Conservation (phyloP, 2,113 vertebrate genomes). For the Phalacrocorax brasilianus region DNA sequence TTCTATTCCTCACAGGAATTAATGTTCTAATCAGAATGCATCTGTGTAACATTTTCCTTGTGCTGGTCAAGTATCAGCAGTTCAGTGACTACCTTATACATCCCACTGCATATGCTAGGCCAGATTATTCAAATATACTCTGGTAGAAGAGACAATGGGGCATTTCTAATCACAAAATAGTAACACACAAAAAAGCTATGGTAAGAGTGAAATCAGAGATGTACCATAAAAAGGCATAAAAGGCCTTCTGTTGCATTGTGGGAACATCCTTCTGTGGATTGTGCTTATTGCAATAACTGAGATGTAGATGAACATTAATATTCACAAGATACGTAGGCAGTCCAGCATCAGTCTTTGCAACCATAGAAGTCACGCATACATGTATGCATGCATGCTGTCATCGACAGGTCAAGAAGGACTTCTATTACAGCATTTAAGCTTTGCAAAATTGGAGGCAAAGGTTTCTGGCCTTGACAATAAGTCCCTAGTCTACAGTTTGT, state of each 20-base stretch:
- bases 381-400: background rate
- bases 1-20: constrained; percentile 4
- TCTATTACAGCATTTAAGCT: background rate
- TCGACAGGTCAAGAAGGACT: background rate
- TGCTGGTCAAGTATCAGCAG: background rate
- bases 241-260: background rate
- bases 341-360: background rate
- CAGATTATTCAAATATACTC: background rate
- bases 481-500: background rate
- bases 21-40: background rate
- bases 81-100: background rate
- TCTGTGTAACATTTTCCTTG: background rate
- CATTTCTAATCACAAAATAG: background rate
- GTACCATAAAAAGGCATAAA: background rate
- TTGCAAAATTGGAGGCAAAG: background rate
- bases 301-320: background rate
- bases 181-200: background rate
- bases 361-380: background rate
- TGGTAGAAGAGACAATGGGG: background rate
- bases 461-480: background rate
- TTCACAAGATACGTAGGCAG: background rate
- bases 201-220: background rate
- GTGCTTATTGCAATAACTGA: background rate
- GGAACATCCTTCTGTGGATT: background rate
- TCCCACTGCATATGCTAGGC: background rate